These are phyloP conservation scores for Paradisaea rubra DNA, from an alignment of 2,113 vertebrate genomes.

Conservation along the genomic window DNA sequence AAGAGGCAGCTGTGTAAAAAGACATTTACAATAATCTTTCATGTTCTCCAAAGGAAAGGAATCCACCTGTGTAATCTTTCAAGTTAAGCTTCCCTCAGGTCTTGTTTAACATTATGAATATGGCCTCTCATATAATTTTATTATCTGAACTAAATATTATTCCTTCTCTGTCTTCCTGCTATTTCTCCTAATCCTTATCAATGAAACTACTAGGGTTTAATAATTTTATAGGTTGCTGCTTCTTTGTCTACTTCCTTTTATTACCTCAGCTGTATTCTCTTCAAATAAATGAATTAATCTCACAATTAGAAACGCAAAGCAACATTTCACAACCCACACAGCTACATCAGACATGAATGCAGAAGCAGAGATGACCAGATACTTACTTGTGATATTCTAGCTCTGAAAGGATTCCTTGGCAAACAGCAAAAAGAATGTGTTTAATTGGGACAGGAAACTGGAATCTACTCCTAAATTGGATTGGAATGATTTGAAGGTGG, in stretches of 20 bases:
- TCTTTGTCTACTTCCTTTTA: conserved; percentile 16
- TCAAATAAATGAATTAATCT: conserved; percentile 33
- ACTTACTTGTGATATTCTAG: background rate
- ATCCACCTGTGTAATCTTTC: conserved; percentile 47
- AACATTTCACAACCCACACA: background rate
- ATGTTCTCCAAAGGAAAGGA: conserved; percentile 35
- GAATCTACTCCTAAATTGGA: background rate
- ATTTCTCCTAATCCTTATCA: conserved; percentile 45
- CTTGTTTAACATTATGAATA: conserved; percentile 58
- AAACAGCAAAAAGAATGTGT: background rate
- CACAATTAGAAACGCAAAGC: background rate
- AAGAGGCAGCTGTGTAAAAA: background rate
- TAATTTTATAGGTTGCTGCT: conserved; percentile 25
- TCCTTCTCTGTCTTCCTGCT: conserved; percentile 50
- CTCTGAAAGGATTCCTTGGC: background rate
- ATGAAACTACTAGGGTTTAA: conserved; percentile 21
- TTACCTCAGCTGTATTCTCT: background rate
- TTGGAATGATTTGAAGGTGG: background rate
- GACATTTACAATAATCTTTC: conserved; percentile 41
- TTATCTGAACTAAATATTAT: conserved; percentile 48
- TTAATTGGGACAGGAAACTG: background rate
- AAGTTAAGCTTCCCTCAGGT: conserved; percentile 48
- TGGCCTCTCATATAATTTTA: conserved; percentile 57
- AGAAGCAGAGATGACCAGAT: background rate
- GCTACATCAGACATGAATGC: background rate